Percentiles rank a stretch among this genome's conserved stretches.
These are phyloP conservation scores for Volucella bombylans DNA, from an alignment of 2,888 invertebrate species.

Conservation along the genomic window DNA sequence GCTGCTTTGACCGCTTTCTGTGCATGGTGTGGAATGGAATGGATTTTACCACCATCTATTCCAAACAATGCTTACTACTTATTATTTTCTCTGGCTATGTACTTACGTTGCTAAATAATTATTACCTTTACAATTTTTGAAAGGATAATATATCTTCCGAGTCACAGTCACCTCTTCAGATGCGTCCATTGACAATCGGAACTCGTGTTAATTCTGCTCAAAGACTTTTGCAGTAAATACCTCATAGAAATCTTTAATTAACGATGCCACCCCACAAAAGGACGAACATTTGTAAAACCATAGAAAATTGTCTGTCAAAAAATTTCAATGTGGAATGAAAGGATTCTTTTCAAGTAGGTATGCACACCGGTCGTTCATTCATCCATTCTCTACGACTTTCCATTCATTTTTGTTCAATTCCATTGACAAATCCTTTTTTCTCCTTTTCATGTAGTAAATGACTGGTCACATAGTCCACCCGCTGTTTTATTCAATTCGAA, in stretches of 20 bases:
- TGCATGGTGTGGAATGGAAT: no score
- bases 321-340: conserved; percentile 30
- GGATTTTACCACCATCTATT: no score
- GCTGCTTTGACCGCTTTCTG: no score
- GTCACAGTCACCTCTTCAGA: not conserved
- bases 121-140: no score
- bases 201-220: not conserved
- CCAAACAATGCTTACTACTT: no score
- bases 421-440: conserved; percentile 70
- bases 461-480: conserved; percentile 54
- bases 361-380: conserved; percentile 52
- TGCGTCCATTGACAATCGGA: not conserved
- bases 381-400: conserved; percentile 16
- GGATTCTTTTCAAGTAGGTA: conserved; percentile 57
- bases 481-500: conserved; percentile 67
- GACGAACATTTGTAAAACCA: conserved; percentile 59
- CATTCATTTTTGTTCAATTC: conserved; percentile 30
- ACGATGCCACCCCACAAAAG: conserved; percentile 54
- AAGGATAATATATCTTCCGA: no score
- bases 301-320: conserved; percentile 49
- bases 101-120: no score
- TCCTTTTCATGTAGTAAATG: conserved; percentile 1
- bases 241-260: conserved; percentile 56
- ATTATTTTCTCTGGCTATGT: no score
- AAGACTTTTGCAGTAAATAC: conserved; percentile 14